phyloP scores from a whole-genome alignment of 2,113 vertebrate genomes.

The Bostrychus sinensis region DNA sequence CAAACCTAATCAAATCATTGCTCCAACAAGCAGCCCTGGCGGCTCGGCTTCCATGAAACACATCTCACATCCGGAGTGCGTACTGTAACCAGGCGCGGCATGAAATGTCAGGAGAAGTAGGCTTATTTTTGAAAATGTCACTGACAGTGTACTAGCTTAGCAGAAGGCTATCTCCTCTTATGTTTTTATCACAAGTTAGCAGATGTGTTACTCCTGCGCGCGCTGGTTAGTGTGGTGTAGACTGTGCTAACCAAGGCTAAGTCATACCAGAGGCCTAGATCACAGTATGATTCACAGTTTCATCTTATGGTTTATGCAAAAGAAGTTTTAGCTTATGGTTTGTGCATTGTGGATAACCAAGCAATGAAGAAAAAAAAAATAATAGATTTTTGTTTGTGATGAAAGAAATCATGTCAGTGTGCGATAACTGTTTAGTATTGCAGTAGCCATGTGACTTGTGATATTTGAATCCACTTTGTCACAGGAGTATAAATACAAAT shows the following conservation, averaged over 20 bases:
- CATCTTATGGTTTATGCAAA: too few relatives aligned
- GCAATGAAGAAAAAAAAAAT: too few relatives aligned
- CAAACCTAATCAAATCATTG: conserved; percentile 64
- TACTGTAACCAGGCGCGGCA: conserved; percentile 34
- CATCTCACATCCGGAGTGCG: conserved; percentile 48
- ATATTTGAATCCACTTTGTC: too few relatives aligned
- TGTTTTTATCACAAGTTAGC: conserved; percentile 60
- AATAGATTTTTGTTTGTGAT: too few relatives aligned
- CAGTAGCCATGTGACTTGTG: too few relatives aligned
- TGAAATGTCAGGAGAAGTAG: conserved; percentile 65
- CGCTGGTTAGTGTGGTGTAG: not conserved
- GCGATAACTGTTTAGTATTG: too few relatives aligned
- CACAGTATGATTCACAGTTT: too few relatives aligned
- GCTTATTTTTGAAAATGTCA: conserved; percentile 70
- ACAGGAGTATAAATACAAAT: too few relatives aligned
- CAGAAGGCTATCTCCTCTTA: conserved; percentile 41
- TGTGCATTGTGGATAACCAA: too few relatives aligned
- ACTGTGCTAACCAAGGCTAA: not conserved
- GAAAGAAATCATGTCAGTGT: too few relatives aligned
- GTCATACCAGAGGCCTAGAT: not conserved
- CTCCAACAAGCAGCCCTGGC: conserved; percentile 55
- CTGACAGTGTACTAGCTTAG: conserved; percentile 56
- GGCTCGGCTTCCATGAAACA: conserved; percentile 44
- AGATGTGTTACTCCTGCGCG: conserved; percentile 51
- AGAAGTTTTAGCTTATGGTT: too few relatives aligned